phyloP scores from a whole-genome alignment of 2,797 vertebrate species.

The Trematomus bernacchii region DNA sequence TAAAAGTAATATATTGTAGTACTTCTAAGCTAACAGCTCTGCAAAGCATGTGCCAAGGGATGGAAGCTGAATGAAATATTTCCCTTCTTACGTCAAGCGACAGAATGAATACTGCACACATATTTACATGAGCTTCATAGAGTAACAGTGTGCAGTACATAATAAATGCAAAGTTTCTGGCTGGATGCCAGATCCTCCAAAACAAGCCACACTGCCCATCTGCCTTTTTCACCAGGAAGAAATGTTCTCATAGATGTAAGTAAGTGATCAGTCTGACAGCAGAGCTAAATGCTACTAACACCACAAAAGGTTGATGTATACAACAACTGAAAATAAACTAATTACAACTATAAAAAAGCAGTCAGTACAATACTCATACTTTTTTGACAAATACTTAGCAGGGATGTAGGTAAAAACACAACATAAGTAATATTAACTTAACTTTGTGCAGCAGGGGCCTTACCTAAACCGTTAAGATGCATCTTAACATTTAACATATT shows the following conservation, averaged over 20 bases:
- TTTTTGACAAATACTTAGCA: not conserved
- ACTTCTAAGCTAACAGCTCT: not conserved
- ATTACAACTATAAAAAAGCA: not conserved
- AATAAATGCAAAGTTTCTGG: constrained; percentile 66
- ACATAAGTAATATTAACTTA: not conserved
- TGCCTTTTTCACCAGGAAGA: constrained; percentile 58
- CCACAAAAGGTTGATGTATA: not conserved
- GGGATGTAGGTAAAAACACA: not conserved
- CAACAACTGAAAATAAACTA: not conserved
- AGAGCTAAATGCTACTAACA: constrained; percentile 12
- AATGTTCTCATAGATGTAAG: constrained; percentile 26
- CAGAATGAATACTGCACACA: constrained; percentile 36
- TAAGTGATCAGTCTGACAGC: constrained; percentile 28
- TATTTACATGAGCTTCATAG: constrained; percentile 61
- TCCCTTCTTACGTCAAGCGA: not conserved
- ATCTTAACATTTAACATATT: not conserved
- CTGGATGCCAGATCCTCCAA: constrained; percentile 60
- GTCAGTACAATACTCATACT: not conserved
- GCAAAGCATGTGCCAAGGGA: not conserved
- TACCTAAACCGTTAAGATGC: not conserved
- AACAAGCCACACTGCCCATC: constrained; percentile 69
- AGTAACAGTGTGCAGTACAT: constrained; percentile 63
- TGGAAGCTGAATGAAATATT: not conserved
- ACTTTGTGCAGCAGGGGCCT: not conserved
- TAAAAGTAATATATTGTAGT: not conserved